Conservation (phyloP, 2,797 vertebrate species). For the Cirrhinus molitorella region DNA sequence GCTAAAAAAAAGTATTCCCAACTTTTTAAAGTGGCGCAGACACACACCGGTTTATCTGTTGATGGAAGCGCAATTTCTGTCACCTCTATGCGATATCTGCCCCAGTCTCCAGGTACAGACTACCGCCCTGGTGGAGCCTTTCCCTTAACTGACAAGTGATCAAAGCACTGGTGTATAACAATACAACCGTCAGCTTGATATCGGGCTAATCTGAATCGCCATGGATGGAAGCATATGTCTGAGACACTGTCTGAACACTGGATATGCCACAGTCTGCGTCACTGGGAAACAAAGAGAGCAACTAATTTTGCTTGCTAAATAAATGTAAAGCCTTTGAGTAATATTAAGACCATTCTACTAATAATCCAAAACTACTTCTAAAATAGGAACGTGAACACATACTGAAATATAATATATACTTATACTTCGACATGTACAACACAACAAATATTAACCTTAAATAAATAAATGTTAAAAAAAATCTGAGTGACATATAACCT, state of each 20-base stretch:
- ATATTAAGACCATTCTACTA: neutral
- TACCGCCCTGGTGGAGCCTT: constrained; percentile 50
- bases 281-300: neutral
- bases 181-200: constrained; percentile 44
- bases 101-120: constrained; percentile 17
- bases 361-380: neutral
- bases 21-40: neutral
- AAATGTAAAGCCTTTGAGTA: neutral
- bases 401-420: neutral
- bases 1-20: neutral
- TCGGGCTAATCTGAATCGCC: constrained; percentile 13
- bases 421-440: neutral
- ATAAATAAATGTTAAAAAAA: neutral
- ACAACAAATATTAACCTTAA: neutral
- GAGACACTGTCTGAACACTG: neutral
- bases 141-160: constrained; percentile 38
- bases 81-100: constrained; percentile 33
- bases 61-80: constrained; percentile 43
- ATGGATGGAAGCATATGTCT: neutral
- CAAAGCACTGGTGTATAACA: constrained; percentile 56
- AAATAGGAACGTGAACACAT: neutral
- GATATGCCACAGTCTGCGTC: neutral
- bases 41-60: constrained; percentile 2
- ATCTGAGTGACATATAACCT: neutral
- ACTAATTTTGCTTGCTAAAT: neutral